Conservation (phyloP, 2,888 invertebrate genomes). For the Pheosia gnoma region DNA sequence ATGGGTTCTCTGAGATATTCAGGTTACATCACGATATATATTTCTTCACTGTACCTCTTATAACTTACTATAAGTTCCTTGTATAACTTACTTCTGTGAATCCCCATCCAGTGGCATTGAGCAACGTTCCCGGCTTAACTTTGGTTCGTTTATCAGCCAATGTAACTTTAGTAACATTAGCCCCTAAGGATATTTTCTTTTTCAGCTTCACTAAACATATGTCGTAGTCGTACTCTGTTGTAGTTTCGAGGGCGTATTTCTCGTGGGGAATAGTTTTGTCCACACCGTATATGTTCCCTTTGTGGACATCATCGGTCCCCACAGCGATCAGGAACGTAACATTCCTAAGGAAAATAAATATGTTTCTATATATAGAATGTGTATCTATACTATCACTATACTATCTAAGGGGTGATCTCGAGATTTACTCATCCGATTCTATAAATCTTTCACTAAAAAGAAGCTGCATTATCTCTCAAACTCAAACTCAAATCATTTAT, state of each 20-base stretch:
- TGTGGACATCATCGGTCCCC: neutral
- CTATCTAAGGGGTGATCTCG: too few relatives aligned
- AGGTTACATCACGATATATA: too few relatives aligned
- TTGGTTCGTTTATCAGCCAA: slow-evolving; percentile 20
- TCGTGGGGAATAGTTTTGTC: neutral
- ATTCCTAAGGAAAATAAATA: neutral
- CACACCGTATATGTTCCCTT: neutral
- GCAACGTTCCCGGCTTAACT: slow-evolving; percentile 18
- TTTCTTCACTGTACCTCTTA: too few relatives aligned
- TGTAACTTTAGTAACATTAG: slow-evolving; percentile 28
- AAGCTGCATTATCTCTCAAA: too few relatives aligned
- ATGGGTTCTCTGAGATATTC: too few relatives aligned
- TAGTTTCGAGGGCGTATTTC: neutral
- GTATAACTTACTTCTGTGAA: slow-evolving; percentile 26
- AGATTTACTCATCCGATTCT: too few relatives aligned
- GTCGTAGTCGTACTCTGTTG: neutral
- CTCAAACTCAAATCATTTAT: too few relatives aligned
- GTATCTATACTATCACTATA: too few relatives aligned
- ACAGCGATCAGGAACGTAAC: neutral
- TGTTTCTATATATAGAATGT: too few relatives aligned
- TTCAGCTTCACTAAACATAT: slow-evolving; percentile 26
- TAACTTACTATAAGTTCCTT: too few relatives aligned
- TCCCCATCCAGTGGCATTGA: slow-evolving; percentile 18
- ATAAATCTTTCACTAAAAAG: too few relatives aligned
- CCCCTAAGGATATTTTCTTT: slow-evolving; percentile 30